phyloP scores from a whole-genome alignment of 53 echinoderm and acorn worm genomes.

The Stichopus horrens region DNA sequence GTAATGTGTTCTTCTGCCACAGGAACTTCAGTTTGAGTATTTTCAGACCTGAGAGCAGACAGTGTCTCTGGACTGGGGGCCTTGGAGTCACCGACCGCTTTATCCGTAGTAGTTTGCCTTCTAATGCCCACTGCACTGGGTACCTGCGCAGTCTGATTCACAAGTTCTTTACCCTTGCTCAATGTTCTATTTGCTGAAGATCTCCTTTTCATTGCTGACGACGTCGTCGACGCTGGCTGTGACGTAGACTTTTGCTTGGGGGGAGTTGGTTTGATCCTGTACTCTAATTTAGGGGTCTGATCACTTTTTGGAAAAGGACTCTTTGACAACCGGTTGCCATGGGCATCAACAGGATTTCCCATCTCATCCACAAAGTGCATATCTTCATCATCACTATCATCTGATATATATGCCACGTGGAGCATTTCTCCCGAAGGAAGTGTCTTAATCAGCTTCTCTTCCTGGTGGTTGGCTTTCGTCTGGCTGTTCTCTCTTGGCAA shows the following conservation, averaged over 20 bases:
- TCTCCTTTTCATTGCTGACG: conserved; percentile 37
- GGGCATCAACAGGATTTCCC: conserved; percentile 80
- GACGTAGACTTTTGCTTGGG: conserved; percentile 55
- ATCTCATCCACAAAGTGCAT: conserved; percentile 96
- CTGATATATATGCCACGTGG: conserved; percentile 88
- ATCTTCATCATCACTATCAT: conserved; percentile 93
- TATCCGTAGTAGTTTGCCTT: conserved; percentile 29
- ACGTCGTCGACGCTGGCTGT: conserved; percentile 3
- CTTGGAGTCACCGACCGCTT: conserved; percentile 37
- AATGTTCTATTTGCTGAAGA: conserved; percentile 38
- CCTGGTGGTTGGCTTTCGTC: conserved; percentile 6
- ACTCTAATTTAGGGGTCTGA: conserved; percentile 59
- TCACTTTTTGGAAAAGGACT: conserved; percentile 9
- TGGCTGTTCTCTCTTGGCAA: conserved; percentile 35
- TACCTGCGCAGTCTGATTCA: conserved; percentile 37
- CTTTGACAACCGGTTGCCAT: conserved; percentile 60
- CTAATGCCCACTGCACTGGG: conserved; percentile 21
- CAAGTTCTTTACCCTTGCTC: neutral
- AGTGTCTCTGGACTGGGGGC: neutral
- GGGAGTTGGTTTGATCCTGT: conserved; percentile 82
- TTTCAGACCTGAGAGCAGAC: neutral
- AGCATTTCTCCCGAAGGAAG: conserved; percentile 60
- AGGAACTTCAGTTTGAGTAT: conserved; percentile 33
- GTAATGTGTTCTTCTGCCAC: conserved; percentile 25
- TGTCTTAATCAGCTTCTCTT: conserved; percentile 47